Conservation (phyloP, 2,797 vertebrate genomes). For the Manis pentadactyla region DNA sequence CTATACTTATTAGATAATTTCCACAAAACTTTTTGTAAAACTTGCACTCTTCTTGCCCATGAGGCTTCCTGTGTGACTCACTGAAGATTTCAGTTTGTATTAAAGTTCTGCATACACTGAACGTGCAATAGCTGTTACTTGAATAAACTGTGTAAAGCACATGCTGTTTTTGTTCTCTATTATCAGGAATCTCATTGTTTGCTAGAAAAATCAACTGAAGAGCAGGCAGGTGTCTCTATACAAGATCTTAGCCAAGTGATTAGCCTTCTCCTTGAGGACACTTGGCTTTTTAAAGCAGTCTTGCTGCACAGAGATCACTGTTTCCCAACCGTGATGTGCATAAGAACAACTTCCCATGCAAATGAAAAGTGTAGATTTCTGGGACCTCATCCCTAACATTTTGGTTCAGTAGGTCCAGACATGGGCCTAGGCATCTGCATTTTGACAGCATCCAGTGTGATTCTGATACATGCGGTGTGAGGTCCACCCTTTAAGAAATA, state of each 20-base stretch:
- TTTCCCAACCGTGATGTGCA: not conserved
- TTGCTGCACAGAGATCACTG: not conserved
- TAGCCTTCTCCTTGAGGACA: not conserved
- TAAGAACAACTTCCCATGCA: not conserved
- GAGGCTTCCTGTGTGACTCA: not conserved
- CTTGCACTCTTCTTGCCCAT: not conserved
- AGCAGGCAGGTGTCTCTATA: not conserved
- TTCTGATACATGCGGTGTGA: not conserved
- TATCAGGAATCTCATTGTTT: slow-evolving; percentile 18
- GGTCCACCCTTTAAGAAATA: not conserved
- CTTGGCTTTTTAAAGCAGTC: not conserved
- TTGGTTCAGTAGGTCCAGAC: not conserved
- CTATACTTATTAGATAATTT: not conserved
- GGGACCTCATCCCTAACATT: not conserved
- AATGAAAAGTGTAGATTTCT: slow-evolving; percentile 29
- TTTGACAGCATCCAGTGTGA: not conserved
- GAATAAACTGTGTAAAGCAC: not conserved
- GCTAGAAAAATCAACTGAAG: slow-evolving; percentile 32
- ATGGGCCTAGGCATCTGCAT: not conserved
- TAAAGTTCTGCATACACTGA: not conserved
- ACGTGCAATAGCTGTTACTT: not conserved
- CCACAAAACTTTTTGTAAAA: slow-evolving; percentile 3
- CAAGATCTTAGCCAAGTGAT: not conserved
- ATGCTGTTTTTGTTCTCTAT: not conserved
- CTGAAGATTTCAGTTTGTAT: not conserved